Conservation (phyloP, 2,797 vertebrate genomes). For the Borostomias antarcticus region DNA sequence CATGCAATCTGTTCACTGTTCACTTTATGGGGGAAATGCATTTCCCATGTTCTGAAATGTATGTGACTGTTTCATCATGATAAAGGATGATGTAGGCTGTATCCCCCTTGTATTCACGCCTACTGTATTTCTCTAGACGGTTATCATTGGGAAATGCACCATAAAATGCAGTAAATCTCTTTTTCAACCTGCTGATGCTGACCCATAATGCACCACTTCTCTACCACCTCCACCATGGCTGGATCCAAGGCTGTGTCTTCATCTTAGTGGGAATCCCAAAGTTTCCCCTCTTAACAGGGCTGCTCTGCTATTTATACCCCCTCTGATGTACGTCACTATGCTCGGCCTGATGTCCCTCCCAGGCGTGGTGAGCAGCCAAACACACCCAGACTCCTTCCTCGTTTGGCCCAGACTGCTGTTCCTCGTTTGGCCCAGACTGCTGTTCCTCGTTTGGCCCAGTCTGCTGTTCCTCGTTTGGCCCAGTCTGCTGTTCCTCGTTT, state of each 20-base stretch:
- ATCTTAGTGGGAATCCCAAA: neutral
- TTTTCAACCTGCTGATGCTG: too few relatives aligned
- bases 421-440: constrained; percentile 5
- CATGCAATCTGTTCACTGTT: constrained; percentile 55
- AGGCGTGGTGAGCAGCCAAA: neutral
- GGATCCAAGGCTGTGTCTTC: neutral
- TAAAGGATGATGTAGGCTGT: neutral
- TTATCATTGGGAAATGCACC: neutral
- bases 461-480: constrained; percentile 9
- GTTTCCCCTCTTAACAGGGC: neutral
- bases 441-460: constrained; percentile 5
- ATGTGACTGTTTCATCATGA: neutral
- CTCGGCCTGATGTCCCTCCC: neutral
- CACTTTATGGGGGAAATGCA: constrained; percentile 4
- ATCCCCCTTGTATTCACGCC: neutral
- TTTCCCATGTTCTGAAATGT: constrained; percentile 20
- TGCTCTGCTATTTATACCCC: neutral
- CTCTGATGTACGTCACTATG: neutral
- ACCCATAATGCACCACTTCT: too few relatives aligned
- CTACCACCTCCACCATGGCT: too few relatives aligned
- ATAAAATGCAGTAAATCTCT: neutral
- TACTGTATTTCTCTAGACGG: neutral
- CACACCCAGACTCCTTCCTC: neutral
- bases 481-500: constrained; percentile 3
- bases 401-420: neutral